phyloP scores from a whole-genome alignment of 2,797 vertebrate species.

The Gobionotothen gibberifrons region DNA sequence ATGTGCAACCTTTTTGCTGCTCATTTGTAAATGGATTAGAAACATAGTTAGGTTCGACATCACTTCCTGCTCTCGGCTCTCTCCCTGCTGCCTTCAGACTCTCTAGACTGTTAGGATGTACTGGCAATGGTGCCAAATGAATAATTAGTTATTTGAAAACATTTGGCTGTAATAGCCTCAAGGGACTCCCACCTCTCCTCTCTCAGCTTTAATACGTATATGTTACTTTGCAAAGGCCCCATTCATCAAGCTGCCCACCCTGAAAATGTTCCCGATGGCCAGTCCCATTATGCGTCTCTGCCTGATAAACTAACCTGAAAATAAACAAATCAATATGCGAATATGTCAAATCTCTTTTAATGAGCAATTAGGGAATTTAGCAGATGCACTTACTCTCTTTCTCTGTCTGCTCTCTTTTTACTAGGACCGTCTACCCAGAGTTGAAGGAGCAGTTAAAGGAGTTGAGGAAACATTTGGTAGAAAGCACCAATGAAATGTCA shows the following conservation, averaged over 20 bases:
- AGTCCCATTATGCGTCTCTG: conserved; percentile 7
- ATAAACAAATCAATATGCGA: conserved; percentile 45
- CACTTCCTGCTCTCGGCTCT: background rate
- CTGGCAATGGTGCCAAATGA: background rate
- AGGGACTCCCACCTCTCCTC: background rate
- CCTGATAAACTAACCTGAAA: conserved; percentile 43
- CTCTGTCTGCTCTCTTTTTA: background rate
- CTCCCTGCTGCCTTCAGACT: background rate
- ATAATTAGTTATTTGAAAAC: background rate
- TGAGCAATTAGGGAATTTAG: conserved; percentile 30
- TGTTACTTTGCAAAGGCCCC: background rate
- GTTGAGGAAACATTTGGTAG: conserved; percentile 94
- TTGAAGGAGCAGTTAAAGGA: conserved; percentile 94
- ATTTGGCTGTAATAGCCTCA: conserved; percentile 4
- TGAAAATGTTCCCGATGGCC: background rate
- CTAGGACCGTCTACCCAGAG: conserved; percentile 88
- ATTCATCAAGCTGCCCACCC: background rate
- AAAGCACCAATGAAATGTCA: conserved; percentile 99
- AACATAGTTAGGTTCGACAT: too few relatives aligned
- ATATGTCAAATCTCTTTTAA: conserved; percentile 18
- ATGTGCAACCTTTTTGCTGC: too few relatives aligned
- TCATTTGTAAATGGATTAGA: too few relatives aligned
- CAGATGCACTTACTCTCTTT: conserved; percentile 10
- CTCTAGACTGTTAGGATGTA: background rate
- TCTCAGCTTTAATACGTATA: background rate